Evolutionary conservation across 1,140 invertebrate species (phyloP), one percentile per base, ranked within the genome.

Genomic region (Eriocheir sinensis): DNA sequence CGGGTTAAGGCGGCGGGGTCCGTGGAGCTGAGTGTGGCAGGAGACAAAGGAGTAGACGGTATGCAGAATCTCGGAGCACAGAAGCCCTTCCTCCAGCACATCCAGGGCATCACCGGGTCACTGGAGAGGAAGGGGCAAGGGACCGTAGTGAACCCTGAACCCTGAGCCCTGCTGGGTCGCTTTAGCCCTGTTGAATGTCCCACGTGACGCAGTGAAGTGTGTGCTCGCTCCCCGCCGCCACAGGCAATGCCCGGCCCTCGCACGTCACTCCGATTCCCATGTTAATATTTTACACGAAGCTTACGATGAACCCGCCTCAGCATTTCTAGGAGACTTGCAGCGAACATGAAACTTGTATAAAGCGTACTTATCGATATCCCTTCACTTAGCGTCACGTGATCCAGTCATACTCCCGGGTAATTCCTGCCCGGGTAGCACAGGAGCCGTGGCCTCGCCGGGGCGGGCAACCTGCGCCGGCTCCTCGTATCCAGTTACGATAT

Each of bases 131-230:
- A 9, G 8, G n/a, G 21, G 60, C 8, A n/a, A 4, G n/a, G 21
- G 60, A n/a, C 4, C 6, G 8, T n/a, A 72, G 6, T n/a, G 27
- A n/a, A 72, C 60, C 60, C 21, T 72, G 60, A 72, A 21, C n/a
- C 60, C 60, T 72, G 60, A 1, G 15, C 44, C 44, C 44, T 15
- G 15, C 44, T 48, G 4, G 15, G 60, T 72, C 21, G 17, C 60
- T 72, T 72, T 21, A 72, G n/a, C 60, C 60, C n/a, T 1, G 17
- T n/a, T 21, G 12, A n/a, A n/a, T 72, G 60, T 72, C 60, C 60
- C 60, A 72, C 60, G 60, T 72, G 60, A 72, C 6, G 60, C 60
- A 72, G 60, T 72, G 60, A n/a, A 72, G 60, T 72, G 60, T 72
- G 60, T 72, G 27, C 27, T 21, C n/a, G 12, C 48, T 53, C 48